These are phyloP conservation scores for Hemicentrotus pulcherrimus DNA, from an alignment of 35 echinoderm and acorn worm species.

Conservation along the genomic window DNA sequence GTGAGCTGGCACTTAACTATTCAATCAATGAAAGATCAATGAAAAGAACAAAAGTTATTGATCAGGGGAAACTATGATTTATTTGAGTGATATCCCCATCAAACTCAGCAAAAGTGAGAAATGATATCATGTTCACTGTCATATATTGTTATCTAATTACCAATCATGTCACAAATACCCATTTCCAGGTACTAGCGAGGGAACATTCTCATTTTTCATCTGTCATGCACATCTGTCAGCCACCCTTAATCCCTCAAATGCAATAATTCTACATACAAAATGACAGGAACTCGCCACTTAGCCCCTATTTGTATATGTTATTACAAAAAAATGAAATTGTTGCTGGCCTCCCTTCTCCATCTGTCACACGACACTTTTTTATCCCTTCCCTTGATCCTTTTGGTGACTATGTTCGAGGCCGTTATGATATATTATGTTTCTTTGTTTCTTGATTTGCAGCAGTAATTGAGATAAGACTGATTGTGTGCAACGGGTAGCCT, in stretches of 20 bases:
- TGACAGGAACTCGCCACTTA: conserved; percentile 50
- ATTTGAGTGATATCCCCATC: not conserved
- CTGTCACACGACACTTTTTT: conserved; percentile 31
- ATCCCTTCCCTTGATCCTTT: conserved; percentile 45
- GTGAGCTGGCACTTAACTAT: not conserved
- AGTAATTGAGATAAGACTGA: conserved; percentile 36
- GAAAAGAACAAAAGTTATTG: not conserved
- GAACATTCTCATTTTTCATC: conserved; percentile 46
- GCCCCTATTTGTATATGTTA: not conserved
- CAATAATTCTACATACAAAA: conserved; percentile 45
- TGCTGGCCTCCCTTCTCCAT: conserved; percentile 27
- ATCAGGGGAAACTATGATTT: not conserved
- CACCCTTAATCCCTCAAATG: conserved; percentile 24
- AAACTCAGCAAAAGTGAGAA: not conserved
- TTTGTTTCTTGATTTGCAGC: conserved; percentile 44
- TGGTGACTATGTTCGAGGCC: conserved; percentile 43
- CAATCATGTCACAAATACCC: conserved; percentile 11
- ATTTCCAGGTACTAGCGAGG: not conserved
- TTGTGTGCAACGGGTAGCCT: not conserved
- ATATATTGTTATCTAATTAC: not conserved
- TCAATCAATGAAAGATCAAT: not conserved
- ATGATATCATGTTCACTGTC: not conserved
- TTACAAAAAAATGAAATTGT: conserved; percentile 11
- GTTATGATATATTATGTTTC: conserved; percentile 29
- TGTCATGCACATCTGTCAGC: conserved; percentile 46